phyloP scores from a whole-genome alignment of 35 echinoderm and acorn worm genomes.

The Patiria miniata region DNA sequence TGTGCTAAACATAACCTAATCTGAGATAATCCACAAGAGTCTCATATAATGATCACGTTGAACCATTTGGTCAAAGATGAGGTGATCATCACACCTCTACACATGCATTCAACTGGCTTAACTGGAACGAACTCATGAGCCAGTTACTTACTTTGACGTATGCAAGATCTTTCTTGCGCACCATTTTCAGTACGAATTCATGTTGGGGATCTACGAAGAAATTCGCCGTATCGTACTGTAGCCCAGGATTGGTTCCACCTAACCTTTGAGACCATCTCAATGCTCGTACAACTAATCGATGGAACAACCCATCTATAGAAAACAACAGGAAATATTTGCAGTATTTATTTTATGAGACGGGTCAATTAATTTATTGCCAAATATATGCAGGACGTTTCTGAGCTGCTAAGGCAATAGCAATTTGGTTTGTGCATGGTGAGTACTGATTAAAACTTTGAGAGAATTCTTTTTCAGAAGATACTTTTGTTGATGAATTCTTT shows the following conservation, averaged over 20 bases:
- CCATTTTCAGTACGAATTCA: background rate
- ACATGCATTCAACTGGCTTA: background rate
- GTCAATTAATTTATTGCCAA: no score
- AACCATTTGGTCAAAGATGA: background rate
- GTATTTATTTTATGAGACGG: no score
- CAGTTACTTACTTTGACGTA: background rate
- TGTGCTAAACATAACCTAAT: no score
- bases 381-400: no score
- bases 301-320: constrained; percentile 55
- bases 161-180: background rate
- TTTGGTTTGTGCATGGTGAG: no score
- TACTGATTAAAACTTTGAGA: no score
- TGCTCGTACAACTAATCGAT: constrained; percentile 38
- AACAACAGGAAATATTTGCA: background rate
- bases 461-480: no score
- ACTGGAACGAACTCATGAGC: no score
- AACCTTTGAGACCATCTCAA: constrained; percentile 37
- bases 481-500: no score
- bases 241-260: constrained; percentile 30
- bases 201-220: background rate
- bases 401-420: no score
- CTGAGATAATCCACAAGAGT: no score
- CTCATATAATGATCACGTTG: no score
- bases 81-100: background rate
- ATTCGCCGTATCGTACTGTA: background rate